These are phyloP conservation scores for Myripristis jacobus DNA, from an alignment of 2,797 vertebrate species.

Conservation along the genomic window DNA sequence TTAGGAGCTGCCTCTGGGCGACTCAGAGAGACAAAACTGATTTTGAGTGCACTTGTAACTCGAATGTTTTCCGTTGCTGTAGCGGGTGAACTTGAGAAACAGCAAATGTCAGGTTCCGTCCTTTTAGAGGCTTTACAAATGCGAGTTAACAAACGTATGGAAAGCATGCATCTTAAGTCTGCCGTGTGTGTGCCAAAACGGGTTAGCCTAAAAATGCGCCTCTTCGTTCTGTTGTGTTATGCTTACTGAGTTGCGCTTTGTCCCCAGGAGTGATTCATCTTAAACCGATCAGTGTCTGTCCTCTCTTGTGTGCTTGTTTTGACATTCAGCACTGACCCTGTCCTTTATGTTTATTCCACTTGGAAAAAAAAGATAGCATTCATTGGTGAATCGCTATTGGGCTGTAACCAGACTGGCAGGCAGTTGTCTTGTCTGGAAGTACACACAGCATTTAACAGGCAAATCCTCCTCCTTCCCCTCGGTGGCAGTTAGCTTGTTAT, in stretches of 20 bases:
- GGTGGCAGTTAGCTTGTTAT: constrained; percentile 28
- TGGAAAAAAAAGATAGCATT: neutral
- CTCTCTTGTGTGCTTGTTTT: neutral
- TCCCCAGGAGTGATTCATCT: neutral
- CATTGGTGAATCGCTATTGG: neutral
- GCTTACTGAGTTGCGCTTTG: neutral
- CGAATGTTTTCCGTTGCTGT: too few species aligned
- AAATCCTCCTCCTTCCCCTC: neutral
- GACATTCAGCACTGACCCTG: neutral
- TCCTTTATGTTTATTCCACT: neutral
- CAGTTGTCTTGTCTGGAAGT: neutral
- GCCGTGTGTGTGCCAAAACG: neutral
- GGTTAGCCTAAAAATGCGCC: neutral
- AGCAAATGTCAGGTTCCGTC: too few species aligned
- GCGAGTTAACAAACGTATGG: neutral
- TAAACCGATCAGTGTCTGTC: neutral
- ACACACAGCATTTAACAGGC: neutral
- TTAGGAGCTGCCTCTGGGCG: neutral
- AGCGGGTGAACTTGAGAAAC: too few species aligned
- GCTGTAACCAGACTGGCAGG: neutral
- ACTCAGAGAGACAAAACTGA: neutral
- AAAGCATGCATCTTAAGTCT: neutral
- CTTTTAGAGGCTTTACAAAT: neutral
- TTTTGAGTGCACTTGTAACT: too few species aligned
- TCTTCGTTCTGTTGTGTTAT: neutral